Evolutionary conservation across 1,140 invertebrate genomes (phyloP).

Genomic region (Stenopsyche tienmushanensis): DNA sequence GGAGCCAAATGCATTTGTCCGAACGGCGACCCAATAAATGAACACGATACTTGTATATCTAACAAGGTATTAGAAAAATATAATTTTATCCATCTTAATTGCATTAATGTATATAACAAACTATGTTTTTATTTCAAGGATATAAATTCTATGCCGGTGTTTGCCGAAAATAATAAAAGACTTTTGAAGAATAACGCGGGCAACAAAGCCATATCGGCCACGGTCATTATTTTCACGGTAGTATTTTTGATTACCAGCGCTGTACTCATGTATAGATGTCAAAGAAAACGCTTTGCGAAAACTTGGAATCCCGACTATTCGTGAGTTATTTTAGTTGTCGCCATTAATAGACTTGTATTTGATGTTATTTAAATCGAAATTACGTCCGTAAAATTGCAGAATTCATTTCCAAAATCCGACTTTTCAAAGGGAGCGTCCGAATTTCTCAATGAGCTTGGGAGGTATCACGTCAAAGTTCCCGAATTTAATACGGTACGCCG

Average conservation of each 20-base stretch:
- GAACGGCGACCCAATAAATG: slow-evolving; percentile 11
- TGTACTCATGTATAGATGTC: background rate
- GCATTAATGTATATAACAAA: too few species aligned
- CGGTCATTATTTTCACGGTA: slow-evolving; percentile 2
- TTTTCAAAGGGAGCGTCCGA: slow-evolving; percentile 1
- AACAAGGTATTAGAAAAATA: slow-evolving; percentile 18
- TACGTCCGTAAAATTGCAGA: too few species aligned
- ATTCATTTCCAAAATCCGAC: slow-evolving; percentile 32
- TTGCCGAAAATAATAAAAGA: background rate
- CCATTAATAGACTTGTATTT: background rate
- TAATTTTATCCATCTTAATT: too few species aligned
- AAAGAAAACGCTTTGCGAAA: slow-evolving; percentile 9
- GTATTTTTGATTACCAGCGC: background rate
- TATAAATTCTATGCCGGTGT: too few species aligned
- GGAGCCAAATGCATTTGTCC: slow-evolving; percentile 27
- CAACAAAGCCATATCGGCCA: background rate
- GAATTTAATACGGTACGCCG: slow-evolving; percentile 5
- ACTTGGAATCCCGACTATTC: background rate
- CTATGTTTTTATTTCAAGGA: too few species aligned
- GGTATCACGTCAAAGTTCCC: slow-evolving; percentile 9
- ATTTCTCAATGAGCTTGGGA: slow-evolving; percentile 7
- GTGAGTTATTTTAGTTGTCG: slow-evolving; percentile 11
- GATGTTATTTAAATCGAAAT: slow-evolving; percentile 13
- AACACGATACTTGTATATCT: slow-evolving; percentile 7
- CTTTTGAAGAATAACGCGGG: background rate